These are phyloP conservation scores for Lithophane socia DNA, from an alignment of 2,888 invertebrate species.

Conservation along the genomic window DNA sequence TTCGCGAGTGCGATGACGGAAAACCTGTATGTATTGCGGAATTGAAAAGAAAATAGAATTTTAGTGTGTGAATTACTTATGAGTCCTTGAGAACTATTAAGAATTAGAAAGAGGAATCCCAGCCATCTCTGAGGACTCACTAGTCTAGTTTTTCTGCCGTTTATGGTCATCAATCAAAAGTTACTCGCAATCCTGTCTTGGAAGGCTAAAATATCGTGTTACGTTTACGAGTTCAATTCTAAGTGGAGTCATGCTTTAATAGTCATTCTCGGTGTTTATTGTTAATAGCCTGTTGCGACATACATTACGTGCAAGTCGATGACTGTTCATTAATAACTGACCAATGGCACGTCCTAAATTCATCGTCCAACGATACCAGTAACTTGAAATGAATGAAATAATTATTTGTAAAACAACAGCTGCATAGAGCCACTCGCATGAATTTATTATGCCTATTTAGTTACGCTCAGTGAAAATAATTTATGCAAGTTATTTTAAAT, in stretches of 20 bases:
- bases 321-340: constrained; percentile 67
- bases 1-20: constrained; percentile 66
- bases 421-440: constrained; percentile 45
- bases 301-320: constrained; percentile 71
- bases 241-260: constrained; percentile 64
- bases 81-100: constrained; percentile 2
- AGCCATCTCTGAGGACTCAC: constrained; percentile 36
- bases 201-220: constrained; percentile 32
- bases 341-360: constrained; percentile 67
- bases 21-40: constrained; percentile 62
- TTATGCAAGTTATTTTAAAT: constrained; percentile 69
- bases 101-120: constrained; percentile 34
- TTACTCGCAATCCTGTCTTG: constrained; percentile 43
- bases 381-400: constrained; percentile 59
- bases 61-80: neutral
- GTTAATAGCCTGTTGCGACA: constrained; percentile 73
- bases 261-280: constrained; percentile 72
- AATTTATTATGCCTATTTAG: constrained; percentile 60
- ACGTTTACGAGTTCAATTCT: constrained; percentile 42
- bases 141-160: constrained; percentile 59
- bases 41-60: constrained; percentile 51
- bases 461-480: constrained; percentile 63
- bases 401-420: constrained; percentile 46
- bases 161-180: constrained; percentile 60
- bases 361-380: constrained; percentile 44